Conservation (phyloP, 1,140 invertebrate species). For the Drosophila willistoni region DNA sequence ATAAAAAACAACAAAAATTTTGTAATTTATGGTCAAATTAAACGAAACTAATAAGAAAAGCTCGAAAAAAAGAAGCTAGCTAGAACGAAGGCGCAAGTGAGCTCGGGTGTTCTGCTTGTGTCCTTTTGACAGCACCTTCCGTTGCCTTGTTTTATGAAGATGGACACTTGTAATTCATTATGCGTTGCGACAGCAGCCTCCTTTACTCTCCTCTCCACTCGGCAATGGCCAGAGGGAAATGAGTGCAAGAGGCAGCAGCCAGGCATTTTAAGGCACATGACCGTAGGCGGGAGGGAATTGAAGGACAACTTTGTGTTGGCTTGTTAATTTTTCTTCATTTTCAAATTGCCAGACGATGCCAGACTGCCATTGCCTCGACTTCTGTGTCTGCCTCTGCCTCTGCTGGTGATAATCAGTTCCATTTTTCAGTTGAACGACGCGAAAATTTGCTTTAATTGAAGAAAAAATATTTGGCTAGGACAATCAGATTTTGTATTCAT, state of each 20-base stretch:
- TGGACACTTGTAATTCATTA: conserved; percentile 80
- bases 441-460: conserved; percentile 10
- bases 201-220: conserved; percentile 24
- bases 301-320: conserved; percentile 11
- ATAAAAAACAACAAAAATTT: conserved; percentile 50
- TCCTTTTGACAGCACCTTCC: conserved; percentile 79
- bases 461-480: conserved; percentile 2
- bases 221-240: conserved; percentile 62
- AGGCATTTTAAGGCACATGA: conserved; percentile 24
- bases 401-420: conserved; percentile 4
- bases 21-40: conserved; percentile 79
- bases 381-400: no score
- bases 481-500: conserved; percentile 1
- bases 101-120: conserved; percentile 42
- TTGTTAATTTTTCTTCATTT: conserved; percentile 68
- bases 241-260: conserved; percentile 54
- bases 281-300: background rate
- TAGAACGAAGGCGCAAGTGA: background rate
- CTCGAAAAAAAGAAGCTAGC: conserved; percentile 30
- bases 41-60: conserved; percentile 78
- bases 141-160: conserved; percentile 76
- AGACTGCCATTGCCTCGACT: conserved; percentile 1
- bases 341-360: conserved; percentile 36
- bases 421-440: conserved; percentile 10
- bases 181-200: conserved; percentile 54